A percentile compares a stretch with the other conserved stretches of the same genome.
Evolutionary conservation across 2,797 vertebrate species (phyloP).

Genomic region (Sorex maritimensis): DNA sequence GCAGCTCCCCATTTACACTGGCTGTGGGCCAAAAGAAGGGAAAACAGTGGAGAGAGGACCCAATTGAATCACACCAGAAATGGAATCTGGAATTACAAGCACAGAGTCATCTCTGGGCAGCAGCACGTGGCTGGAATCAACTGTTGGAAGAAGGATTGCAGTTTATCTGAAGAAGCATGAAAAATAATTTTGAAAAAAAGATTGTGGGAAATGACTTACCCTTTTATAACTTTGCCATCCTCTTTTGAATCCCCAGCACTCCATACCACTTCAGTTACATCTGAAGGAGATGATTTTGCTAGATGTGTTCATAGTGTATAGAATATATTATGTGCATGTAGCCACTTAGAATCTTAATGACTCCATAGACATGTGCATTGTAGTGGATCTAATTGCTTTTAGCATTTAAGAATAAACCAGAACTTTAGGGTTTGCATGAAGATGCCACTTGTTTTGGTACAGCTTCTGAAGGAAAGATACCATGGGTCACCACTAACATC

Average conservation of each 20-base stretch:
- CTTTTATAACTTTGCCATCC: background rate
- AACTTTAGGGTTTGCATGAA: background rate
- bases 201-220: background rate
- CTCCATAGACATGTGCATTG: background rate
- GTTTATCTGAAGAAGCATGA: background rate
- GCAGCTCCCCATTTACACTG: no score
- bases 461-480: no score
- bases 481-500: background rate
- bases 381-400: background rate
- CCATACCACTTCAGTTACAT: background rate
- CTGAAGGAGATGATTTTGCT: background rate
- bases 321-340: constrained; percentile 13
- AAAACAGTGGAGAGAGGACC: no score
- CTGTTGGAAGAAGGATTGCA: background rate
- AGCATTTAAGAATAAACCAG: background rate
- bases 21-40: no score
- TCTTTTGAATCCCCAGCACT: background rate
- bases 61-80: constrained; percentile 29
- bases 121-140: background rate
- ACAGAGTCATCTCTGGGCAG: background rate
- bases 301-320: background rate
- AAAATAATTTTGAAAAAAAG: background rate
- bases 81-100: background rate
- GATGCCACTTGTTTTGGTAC: background rate
- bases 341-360: background rate